Evolutionary conservation across 2,888 invertebrate genomes (phyloP), one percentile per base, ranked within the genome.

Genomic region (Yponomeuta evonymella): DNA sequence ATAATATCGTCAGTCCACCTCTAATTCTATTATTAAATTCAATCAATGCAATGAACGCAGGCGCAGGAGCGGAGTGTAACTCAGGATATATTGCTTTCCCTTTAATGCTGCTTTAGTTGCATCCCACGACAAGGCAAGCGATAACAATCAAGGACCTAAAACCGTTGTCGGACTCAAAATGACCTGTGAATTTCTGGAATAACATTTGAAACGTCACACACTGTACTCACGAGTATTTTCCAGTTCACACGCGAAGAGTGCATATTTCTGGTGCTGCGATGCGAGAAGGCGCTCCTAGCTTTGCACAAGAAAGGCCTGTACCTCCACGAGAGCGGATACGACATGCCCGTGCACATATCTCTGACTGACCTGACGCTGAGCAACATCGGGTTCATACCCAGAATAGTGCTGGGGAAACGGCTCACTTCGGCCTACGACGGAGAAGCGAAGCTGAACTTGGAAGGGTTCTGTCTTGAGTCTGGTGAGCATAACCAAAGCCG

Each of bases 161-260:
- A 33, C 33, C 5, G 5, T 33, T 33, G 33, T 33, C 33, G 33
- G 33, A 33, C 33, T 33, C 33, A 33, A 33, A 4, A 33, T 33
- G 3, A 33, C 33, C 33, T 43, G 43, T 8, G 8, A 43, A 8
- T 8, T 5, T 43, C 43, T 8, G 43, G 5, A 43, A 8, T 36
- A 36, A 8, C 43, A 43, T 8, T 2, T 33, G 43, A 43, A 43
- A 8, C 33, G 33, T 33, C 33, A 33, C 33, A 1, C 33, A 33
- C 8, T 43, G 43, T 15, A 66, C 10, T 48, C 12, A 51, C 3
- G 8, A 8, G 30, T 8, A 62, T 65, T 5, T 79, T 79, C 10
- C 79, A 90, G 90, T 86, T 88, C 75, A 76, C 78, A 2, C 72
- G 76, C 63, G 72, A 80, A 8, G 80, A 83, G 73, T 91, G 91